Evolutionary conservation across 1,140 invertebrate genomes (phyloP).

Genomic region (Zeugodacus cucurbitae): DNA sequence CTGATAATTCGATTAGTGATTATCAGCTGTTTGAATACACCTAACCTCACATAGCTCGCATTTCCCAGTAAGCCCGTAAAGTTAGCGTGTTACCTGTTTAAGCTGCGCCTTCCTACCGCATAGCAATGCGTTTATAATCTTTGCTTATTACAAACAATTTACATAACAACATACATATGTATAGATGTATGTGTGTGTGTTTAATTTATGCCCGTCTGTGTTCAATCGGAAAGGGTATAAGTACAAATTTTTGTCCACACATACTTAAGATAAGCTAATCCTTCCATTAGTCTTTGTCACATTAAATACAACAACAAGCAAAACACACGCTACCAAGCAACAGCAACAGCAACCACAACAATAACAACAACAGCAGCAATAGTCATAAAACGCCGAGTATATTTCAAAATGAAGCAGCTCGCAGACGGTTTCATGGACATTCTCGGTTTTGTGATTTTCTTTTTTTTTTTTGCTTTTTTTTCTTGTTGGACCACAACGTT

Average conservation of each 20-base stretch:
- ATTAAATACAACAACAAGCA: slow-evolving; percentile 34
- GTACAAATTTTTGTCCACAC: slow-evolving; percentile 46
- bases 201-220: not conserved
- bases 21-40: not conserved
- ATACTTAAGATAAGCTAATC: slow-evolving; percentile 47
- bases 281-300: slow-evolving; percentile 45
- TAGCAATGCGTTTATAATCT: not conserved
- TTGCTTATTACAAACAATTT: slow-evolving; percentile 19
- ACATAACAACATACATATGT: not conserved
- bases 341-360: not conserved
- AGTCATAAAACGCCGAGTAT: not conserved
- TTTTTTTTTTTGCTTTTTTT: not conserved
- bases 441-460: not conserved
- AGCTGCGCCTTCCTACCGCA: not conserved
- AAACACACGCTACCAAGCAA: not conserved
- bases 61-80: not conserved
- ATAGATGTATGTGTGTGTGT: not conserved
- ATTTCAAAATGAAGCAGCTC: not conserved
- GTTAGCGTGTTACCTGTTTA: not conserved
- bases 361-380: not conserved
- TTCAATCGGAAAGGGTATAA: slow-evolving; percentile 38
- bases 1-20: slow-evolving; percentile 30
- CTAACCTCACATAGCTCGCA: not conserved
- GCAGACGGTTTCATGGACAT: not conserved
- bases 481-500: not conserved